Evolutionary conservation across 2,797 vertebrate species (phyloP), one percentile per base, ranked within the genome.

Genomic region (Garrulus glandarius): DNA sequence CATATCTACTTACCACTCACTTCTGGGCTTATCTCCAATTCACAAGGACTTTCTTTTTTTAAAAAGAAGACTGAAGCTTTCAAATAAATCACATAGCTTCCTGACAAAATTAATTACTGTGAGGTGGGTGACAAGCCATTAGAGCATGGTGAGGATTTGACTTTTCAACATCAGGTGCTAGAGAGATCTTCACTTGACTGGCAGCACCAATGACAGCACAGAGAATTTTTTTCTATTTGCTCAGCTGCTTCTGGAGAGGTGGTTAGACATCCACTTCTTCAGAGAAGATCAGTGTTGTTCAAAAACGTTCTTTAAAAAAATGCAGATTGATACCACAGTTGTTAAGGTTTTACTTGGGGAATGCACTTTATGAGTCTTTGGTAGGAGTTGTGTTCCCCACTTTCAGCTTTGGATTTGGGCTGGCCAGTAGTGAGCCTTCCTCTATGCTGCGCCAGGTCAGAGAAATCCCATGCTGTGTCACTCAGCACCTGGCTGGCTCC

Each of bases 381-480:
- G 8, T 39, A 59, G 50, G 59, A 55, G 34, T 29, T 3, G 4
- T 1, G 3, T 68, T 68, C 15, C 34, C 21, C 3, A 11, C 11
- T 36, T 84, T 80, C 46, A 80, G n/a, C 60, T 80, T 69, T 74
- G 80, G 29, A 19, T 9, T 41, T 3, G 7, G 50, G 36, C 64
- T 80, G 43, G 11, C 46, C 2, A 5, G 23, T 44, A 77, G 19
- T 13, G 44, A 89, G n/a, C 49, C 19, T n/a, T 68, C 20, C 30
- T 10, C n/a, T 77, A 0, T 27, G 24, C 41, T 0, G 1, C 76
- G 53, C 36, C 49, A 50, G 15, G 11, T 41, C n/a, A 30, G n/a
- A 78, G 52, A 87, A 85, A 59, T 50, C 56, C 47, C 29, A 56
- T 0, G 0, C 34, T 1, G 0, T 4, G 9, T 76, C 70, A 41